Conservation (phyloP, 2,113 vertebrate genomes). For the Acanthochromis polyacanthus region DNA sequence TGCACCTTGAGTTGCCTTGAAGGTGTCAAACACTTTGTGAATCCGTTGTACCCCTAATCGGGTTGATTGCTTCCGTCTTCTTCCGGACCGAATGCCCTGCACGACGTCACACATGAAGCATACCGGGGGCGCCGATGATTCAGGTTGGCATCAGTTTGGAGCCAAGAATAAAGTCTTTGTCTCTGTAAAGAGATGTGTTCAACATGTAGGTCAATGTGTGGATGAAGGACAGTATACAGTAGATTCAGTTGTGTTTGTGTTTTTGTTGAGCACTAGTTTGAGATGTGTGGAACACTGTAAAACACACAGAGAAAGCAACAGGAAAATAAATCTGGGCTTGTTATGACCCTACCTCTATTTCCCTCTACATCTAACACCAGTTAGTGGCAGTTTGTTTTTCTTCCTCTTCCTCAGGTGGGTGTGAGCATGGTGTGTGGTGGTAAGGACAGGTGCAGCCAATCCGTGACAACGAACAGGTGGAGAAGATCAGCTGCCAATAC, state of each 20-base stretch:
- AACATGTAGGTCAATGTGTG: background rate
- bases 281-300: background rate
- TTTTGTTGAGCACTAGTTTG: background rate
- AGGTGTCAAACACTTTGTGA: slow-evolving; percentile 57
- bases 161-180: slow-evolving; percentile 30
- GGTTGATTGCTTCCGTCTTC: slow-evolving; percentile 44
- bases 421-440: too few species aligned
- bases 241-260: background rate
- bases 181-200: background rate
- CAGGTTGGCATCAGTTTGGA: slow-evolving; percentile 42
- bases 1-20: slow-evolving; percentile 29
- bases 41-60: slow-evolving; percentile 49
- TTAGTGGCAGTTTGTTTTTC: too few species aligned
- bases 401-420: too few species aligned
- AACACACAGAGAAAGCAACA: too few species aligned
- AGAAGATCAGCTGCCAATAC: too few species aligned
- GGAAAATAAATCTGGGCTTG: too few species aligned
- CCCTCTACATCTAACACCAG: too few species aligned
- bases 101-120: background rate
- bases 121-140: slow-evolving; percentile 23
- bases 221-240: background rate
- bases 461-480: too few species aligned
- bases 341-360: too few species aligned
- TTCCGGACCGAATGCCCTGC: slow-evolving; percentile 6
- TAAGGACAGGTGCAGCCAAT: too few species aligned